Evolutionary conservation across 2,888 invertebrate genomes (phyloP).

Genomic region (Drosophila neutralis): DNA sequence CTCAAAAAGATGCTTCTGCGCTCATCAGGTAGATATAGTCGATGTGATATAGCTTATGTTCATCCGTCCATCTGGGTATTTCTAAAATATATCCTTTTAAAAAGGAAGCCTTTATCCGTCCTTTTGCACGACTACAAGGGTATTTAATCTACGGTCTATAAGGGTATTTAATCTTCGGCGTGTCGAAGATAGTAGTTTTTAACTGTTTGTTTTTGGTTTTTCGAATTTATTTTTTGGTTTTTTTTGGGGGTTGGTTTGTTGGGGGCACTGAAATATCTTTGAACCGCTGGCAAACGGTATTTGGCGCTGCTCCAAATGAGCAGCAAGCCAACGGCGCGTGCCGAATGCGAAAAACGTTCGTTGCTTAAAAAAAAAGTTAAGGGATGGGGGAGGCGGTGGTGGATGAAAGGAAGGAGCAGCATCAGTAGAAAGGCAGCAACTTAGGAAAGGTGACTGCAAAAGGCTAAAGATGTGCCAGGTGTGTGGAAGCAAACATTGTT

Average conservation of each 20-base stretch:
- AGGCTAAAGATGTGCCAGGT: conserved; percentile 19
- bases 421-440: neutral
- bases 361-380: too few relatives aligned
- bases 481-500: conserved; percentile 46
- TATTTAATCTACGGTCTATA: neutral
- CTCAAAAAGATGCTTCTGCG: neutral
- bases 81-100: neutral
- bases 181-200: neutral
- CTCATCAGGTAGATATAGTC: neutral
- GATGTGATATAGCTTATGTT: neutral
- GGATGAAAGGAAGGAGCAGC: neutral
- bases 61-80: neutral
- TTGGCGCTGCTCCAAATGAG: conserved; percentile 72
- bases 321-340: conserved; percentile 69
- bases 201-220: too few relatives aligned
- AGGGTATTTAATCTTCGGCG: neutral
- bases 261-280: conserved; percentile 58
- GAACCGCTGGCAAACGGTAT: conserved; percentile 40
- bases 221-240: neutral
- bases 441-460: conserved; percentile 25
- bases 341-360: conserved; percentile 48
- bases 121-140: neutral
- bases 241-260: neutral
- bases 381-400: too few relatives aligned
- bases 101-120: neutral